These are phyloP conservation scores for Vulpes ferrilata DNA, from an alignment of 2,113 vertebrate species.

Conservation along the genomic window DNA sequence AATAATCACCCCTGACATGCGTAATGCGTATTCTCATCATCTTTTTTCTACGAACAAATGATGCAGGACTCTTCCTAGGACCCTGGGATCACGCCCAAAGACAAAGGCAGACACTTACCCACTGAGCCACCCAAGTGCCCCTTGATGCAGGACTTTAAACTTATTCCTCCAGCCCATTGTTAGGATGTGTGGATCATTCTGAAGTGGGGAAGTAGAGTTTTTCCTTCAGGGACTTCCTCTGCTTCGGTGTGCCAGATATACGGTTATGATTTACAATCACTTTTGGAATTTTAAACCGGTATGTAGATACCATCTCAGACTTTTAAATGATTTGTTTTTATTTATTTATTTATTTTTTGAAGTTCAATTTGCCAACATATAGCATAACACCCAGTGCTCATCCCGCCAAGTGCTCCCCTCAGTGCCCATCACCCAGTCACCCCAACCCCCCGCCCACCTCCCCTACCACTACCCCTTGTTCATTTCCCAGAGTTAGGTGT, in stretches of 20 bases:
- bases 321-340: conserved; percentile 11
- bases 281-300: conserved; percentile 53
- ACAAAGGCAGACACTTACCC: too few relatives aligned
- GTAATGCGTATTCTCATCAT: neutral
- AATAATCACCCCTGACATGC: neutral
- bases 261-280: neutral
- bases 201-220: neutral
- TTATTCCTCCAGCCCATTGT: neutral
- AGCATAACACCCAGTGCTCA: too few relatives aligned
- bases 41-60: neutral
- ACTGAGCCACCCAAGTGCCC: too few relatives aligned
- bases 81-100: too few relatives aligned
- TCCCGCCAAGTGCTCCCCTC: too few relatives aligned
- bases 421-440: too few relatives aligned
- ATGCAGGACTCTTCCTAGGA: neutral
- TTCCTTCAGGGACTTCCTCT: neutral
- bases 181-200: conserved; percentile 1
- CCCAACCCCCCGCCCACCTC: too few relatives aligned
- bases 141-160: neutral
- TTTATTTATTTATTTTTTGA: too few relatives aligned
- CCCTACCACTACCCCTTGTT: too few relatives aligned
- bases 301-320: neutral
- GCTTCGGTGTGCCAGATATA: neutral
- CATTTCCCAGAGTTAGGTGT: too few relatives aligned
- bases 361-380: too few relatives aligned